Percentiles rank a stretch among this genome's conserved stretches.
phyloP scores from a whole-genome alignment of 2,797 vertebrate genomes.

The Tragopan temminckii region DNA sequence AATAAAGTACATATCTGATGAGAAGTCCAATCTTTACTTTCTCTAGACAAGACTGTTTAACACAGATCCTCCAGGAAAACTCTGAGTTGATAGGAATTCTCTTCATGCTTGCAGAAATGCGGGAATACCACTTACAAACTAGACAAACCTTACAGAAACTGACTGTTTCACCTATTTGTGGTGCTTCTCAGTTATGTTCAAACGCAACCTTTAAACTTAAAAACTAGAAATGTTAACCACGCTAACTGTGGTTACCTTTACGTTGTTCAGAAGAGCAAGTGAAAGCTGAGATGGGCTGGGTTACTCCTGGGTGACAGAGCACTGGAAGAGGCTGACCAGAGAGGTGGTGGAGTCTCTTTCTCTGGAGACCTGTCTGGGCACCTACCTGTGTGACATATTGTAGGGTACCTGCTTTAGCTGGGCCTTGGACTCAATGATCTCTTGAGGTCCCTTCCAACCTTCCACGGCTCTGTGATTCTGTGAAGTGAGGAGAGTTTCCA shows the following conservation, averaged over 20 bases:
- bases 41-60: neutral
- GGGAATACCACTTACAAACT: neutral
- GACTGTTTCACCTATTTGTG: neutral
- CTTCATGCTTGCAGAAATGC: neutral
- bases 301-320: too few species aligned
- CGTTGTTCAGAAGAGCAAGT: too few species aligned
- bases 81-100: neutral
- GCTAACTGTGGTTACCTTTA: too few species aligned
- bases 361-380: too few species aligned
- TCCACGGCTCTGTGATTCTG: too few species aligned
- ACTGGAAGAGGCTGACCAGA: too few species aligned
- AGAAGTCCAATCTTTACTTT: conserved; percentile 1
- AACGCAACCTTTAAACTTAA: neutral
- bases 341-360: too few species aligned
- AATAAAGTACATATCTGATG: neutral
- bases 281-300: too few species aligned
- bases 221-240: neutral
- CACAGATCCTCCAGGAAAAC: neutral
- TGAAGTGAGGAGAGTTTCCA: neutral
- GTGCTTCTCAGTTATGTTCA: neutral
- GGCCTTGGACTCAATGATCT: too few species aligned
- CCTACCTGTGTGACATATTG: too few species aligned
- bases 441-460: too few species aligned
- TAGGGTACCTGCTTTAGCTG: too few species aligned
- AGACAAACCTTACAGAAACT: neutral